Evolutionary conservation across 1,140 invertebrate genomes (phyloP), one percentile per base, ranked within the genome.

Genomic region (Lepidurus apus): DNA sequence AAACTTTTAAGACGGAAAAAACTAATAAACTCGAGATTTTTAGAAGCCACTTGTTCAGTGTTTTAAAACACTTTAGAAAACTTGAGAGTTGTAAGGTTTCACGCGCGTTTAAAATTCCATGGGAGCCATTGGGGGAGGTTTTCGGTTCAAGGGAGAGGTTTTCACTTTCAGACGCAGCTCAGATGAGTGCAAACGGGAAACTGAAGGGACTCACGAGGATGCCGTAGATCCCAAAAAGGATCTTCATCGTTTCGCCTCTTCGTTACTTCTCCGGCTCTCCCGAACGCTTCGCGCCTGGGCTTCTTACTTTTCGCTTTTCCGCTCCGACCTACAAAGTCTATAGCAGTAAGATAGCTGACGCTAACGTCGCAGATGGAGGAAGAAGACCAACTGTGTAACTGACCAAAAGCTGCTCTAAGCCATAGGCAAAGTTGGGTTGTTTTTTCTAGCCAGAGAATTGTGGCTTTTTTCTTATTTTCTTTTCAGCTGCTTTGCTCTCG

Each of bases 201-300:
- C 53, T 65, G 53, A 65, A 65, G 53, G 17, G 53, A 65, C 53
- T 65, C 53, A n/a, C 53, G 21, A 65, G 53, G 53, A 65, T 65
- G 53, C 53, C 53, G 53, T 65, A 65, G 53, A 65, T 65, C 53
- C 53, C 53, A 65, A 65, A 65, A 65, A 65, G 53, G 53, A 65
- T 65, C 53, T 65, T 21, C 17, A 65, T 65, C 53, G 17, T 65
- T 65, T 65, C 53, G 53, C 53, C 53, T 65, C 53, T 13, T 65
- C 21, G 17, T 65, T 65, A 65, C 53, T 65, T 21, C 53, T 65
- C 34, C 34, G 34, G 34, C 34, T 34, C 34, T 34, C 34, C 34
- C 34, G 34, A 34, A 34, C 34, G 34, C 34, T 34, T 34, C 34
- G 53, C 53, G 53, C 53, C 21, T 65, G 17, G 53, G 53, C 53